phyloP scores from a whole-genome alignment of 2,113 vertebrate genomes.

The Callaeas wilsoni region DNA sequence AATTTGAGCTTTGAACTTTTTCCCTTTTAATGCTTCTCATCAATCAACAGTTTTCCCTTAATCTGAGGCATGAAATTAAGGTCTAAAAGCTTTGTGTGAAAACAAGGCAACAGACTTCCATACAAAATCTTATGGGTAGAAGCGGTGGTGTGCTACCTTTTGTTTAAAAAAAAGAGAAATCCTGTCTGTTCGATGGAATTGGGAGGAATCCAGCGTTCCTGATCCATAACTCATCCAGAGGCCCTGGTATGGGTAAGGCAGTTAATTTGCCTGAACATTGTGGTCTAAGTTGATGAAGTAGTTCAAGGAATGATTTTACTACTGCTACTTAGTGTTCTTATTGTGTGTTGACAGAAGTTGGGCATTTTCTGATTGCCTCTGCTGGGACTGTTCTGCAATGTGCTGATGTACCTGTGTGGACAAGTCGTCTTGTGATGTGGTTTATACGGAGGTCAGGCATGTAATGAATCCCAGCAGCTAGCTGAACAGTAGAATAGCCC shows the following conservation, averaged over 20 bases:
- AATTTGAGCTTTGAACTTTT: not conserved
- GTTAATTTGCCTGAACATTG: not conserved
- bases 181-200: fast-evolving
- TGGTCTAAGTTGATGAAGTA: not conserved
- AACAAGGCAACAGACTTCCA: not conserved
- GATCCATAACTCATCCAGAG: not conserved
- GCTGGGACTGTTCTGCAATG: not conserved
- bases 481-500: not conserved
- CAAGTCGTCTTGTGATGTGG: fast-evolving
- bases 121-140: not conserved
- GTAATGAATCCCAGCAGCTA: not conserved
- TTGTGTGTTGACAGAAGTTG: not conserved
- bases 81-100: not conserved
- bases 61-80: not conserved
- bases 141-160: not conserved
- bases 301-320: not conserved
- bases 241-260: not conserved
- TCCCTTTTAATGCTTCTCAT: not conserved
- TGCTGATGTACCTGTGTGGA: not conserved
- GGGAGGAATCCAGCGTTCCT: not conserved
- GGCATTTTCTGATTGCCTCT: not conserved
- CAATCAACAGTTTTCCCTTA: not conserved
- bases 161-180: not conserved
- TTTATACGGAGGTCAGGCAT: not conserved
- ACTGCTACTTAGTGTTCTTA: not conserved